Evolutionary conservation across 2,888 invertebrate species (phyloP).

Genomic region (Imbricaverruca yamaguchii): DNA sequence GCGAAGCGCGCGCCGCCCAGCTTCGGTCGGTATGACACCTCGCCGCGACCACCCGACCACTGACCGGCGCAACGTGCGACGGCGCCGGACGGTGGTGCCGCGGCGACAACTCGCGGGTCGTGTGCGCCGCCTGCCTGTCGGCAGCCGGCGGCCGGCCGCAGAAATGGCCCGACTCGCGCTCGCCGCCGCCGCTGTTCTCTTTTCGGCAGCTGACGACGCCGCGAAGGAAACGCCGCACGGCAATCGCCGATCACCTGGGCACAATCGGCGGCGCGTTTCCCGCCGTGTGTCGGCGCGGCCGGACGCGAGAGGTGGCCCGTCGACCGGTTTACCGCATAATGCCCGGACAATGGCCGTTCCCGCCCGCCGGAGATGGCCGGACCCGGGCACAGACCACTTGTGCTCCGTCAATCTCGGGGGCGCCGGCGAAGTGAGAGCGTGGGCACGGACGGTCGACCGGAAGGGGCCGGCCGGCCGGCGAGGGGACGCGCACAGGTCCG

Average conservation of each 20-base stretch:
- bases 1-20: too few relatives aligned
- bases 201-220: neutral
- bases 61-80: too few relatives aligned
- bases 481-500: too few relatives aligned
- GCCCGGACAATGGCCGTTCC: neutral
- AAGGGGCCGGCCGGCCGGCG: too few relatives aligned
- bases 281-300: neutral
- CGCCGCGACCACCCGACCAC: too few relatives aligned
- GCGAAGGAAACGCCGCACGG: neutral
- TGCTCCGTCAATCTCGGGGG: too few relatives aligned
- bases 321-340: neutral
- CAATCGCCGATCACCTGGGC: neutral
- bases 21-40: too few relatives aligned
- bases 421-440: too few relatives aligned
- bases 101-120: neutral
- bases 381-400: too few relatives aligned
- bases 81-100: too few relatives aligned
- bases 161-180: neutral
- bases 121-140: neutral
- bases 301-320: neutral
- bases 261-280: neutral
- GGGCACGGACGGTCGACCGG: too few relatives aligned
- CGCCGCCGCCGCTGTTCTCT: neutral
- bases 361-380: too few relatives aligned
- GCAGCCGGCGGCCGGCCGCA: neutral